Conservation (phyloP, 1,140 invertebrate genomes). For the Drosophila watanabei region DNA sequence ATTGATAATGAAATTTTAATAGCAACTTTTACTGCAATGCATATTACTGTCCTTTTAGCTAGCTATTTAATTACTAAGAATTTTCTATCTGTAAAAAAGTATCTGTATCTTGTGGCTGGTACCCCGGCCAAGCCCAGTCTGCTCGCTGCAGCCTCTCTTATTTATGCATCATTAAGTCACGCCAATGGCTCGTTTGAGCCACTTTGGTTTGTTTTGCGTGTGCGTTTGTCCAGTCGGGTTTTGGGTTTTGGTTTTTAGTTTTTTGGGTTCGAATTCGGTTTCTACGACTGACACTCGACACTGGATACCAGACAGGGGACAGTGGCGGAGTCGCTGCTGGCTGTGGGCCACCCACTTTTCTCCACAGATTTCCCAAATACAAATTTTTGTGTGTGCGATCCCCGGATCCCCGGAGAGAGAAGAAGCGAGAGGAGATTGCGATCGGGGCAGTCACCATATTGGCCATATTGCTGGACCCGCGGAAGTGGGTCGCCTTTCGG, state of each 20-base stretch:
- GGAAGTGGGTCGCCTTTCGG: constrained; percentile 63
- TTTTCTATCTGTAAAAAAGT: neutral
- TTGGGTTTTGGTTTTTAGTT: constrained; percentile 13
- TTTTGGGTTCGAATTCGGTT: constrained; percentile 39
- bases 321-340: constrained; percentile 43
- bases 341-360: constrained; percentile 75
- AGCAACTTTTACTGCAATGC: neutral
- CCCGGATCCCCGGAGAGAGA: neutral
- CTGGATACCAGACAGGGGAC: constrained; percentile 33
- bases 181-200: constrained; percentile 76
- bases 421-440: constrained; percentile 21
- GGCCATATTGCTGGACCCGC: constrained; percentile 34
- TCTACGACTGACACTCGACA: constrained; percentile 41
- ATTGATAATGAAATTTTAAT: too few species aligned
- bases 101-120: constrained; percentile 13
- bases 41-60: neutral
- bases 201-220: constrained; percentile 40
- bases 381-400: constrained; percentile 30
- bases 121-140: constrained; percentile 27
- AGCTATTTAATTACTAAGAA: neutral
- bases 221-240: constrained; percentile 27
- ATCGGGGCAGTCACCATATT: constrained; percentile 18
- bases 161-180: constrained; percentile 82
- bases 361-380: constrained; percentile 48
- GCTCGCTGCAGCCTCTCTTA: constrained; percentile 38